Conservation (phyloP, 2,888 invertebrate species). For the Myopa tessellatipennis region DNA sequence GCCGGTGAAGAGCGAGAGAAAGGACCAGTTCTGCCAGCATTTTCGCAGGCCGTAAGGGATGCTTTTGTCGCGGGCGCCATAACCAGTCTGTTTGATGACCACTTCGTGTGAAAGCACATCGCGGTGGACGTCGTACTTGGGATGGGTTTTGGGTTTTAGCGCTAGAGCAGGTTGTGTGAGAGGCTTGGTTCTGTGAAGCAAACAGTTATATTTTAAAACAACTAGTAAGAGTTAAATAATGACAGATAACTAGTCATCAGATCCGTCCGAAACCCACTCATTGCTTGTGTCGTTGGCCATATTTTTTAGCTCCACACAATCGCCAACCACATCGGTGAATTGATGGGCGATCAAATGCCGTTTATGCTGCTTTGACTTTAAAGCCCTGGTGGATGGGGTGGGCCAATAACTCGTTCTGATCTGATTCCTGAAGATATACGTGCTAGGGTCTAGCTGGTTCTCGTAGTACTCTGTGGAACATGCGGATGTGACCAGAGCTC, state of each 20-base stretch:
- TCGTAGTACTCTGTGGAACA: too few species aligned
- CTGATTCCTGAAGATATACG: too few species aligned
- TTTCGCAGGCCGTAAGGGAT: slow-evolving; percentile 58
- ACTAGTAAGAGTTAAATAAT: not conserved
- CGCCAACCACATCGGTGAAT: slow-evolving; percentile 55
- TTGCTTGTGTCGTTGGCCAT: slow-evolving; percentile 56
- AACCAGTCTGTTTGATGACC: slow-evolving; percentile 64
- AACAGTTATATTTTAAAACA: not conserved
- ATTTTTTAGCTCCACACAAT: slow-evolving; percentile 47
- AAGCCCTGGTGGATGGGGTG: slow-evolving; percentile 33
- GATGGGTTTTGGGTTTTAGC: slow-evolving; percentile 58
- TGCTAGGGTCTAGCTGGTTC: too few species aligned
- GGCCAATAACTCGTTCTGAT: not conserved
- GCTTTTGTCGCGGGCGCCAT: slow-evolving; percentile 65
- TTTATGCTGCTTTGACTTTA: slow-evolving; percentile 47
- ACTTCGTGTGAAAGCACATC: slow-evolving; percentile 64
- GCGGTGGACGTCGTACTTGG: slow-evolving; percentile 62
- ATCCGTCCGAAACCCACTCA: slow-evolving; percentile 56
- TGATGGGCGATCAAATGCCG: slow-evolving; percentile 50
- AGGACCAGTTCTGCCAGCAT: slow-evolving; percentile 60
- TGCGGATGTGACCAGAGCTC: not conserved
- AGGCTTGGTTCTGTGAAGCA: slow-evolving; percentile 56
- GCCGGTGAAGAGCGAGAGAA: slow-evolving; percentile 60
- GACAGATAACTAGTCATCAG: not conserved
- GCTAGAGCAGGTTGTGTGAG: slow-evolving; percentile 52